A percentile compares a stretch with the other conserved stretches of the same genome.
phyloP scores from a whole-genome alignment of 1,140 invertebrate species.

The Luehdorfia chinensis region DNA sequence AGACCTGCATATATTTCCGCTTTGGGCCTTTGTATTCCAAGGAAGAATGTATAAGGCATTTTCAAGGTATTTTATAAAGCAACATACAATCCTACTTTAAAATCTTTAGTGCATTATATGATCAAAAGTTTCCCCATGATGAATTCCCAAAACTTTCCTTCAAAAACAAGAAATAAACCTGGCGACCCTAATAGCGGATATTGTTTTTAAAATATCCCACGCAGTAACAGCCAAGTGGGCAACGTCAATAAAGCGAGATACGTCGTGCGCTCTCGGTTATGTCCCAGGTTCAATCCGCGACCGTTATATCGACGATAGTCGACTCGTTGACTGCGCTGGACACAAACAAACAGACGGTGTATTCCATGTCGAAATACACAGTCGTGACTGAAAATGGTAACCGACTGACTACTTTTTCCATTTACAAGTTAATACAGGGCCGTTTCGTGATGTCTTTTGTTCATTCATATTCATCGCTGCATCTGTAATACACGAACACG shows the following conservation, averaged over 20 bases:
- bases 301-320: constrained; percentile 4
- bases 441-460: neutral
- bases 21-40: no score
- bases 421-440: constrained; percentile 2
- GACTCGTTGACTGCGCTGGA: neutral
- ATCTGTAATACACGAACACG: no score
- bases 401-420: constrained; percentile 1
- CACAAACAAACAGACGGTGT: neutral
- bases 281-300: neutral
- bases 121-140: no score
- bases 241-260: neutral
- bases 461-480: neutral
- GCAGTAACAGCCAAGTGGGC: neutral
- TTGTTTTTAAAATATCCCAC: constrained; percentile 12
- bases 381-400: constrained; percentile 7
- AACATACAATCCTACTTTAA: no score
- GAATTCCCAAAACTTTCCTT: no score
- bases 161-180: neutral
- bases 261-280: neutral
- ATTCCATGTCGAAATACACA: no score
- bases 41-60: no score
- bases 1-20: no score
- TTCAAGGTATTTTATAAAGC: no score
- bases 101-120: no score
- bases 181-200: neutral